phyloP scores from a whole-genome alignment of 2,113 vertebrate species.

The Erpornis zantholeuca region DNA sequence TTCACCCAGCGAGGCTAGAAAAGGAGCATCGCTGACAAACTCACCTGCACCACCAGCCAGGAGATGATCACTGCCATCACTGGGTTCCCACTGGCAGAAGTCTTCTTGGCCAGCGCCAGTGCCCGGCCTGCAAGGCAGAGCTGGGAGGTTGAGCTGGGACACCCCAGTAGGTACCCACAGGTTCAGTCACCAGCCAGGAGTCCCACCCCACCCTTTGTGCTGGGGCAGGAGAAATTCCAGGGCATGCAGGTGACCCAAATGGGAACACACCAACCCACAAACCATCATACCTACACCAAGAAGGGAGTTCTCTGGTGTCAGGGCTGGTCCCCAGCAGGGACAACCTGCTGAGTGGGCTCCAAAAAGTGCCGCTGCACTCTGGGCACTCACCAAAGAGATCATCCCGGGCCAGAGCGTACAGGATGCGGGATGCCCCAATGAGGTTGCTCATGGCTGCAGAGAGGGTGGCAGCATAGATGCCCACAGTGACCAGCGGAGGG shows the following conservation, averaged over 20 bases:
- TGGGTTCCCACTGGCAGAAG: constrained; percentile 83
- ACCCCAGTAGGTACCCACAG: not conserved
- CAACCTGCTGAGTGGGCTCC: not conserved
- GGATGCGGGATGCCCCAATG: constrained; percentile 88
- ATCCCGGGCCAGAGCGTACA: constrained; percentile 85
- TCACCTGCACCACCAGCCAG: constrained; percentile 90
- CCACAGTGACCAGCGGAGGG: constrained; percentile 82
- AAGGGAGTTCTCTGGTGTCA: not conserved
- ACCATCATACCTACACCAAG: not conserved
- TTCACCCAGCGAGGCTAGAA: fast-evolving
- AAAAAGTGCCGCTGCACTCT: fast-evolving
- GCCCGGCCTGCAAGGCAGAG: constrained; percentile 70
- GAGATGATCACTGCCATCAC: constrained; percentile 87
- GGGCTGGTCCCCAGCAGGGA: not conserved
- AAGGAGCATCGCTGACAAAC: not conserved
- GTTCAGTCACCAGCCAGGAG: not conserved
- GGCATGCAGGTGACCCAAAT: not conserved
- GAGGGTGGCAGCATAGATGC: constrained; percentile 86
- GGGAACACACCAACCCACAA: not conserved
- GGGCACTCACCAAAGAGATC: constrained; percentile 84
- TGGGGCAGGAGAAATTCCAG: not conserved
- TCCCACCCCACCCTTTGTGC: not conserved
- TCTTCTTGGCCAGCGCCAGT: constrained; percentile 80
- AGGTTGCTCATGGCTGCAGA: constrained; percentile 90
- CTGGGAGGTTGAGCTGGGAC: not conserved